phyloP scores from a whole-genome alignment of 2,888 invertebrate genomes.

The Tetanocera ferruginea region DNA sequence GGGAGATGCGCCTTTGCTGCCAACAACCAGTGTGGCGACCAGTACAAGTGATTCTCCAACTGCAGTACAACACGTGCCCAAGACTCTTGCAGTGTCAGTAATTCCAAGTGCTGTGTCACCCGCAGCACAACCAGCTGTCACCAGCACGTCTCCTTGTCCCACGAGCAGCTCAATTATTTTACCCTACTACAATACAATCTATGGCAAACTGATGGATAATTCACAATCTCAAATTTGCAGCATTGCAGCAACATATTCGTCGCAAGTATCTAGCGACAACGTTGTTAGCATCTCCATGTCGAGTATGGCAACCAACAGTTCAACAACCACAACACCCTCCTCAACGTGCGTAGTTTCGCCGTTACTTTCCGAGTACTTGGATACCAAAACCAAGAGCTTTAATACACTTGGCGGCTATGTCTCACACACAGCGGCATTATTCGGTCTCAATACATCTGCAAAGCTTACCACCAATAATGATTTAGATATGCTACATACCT shows the following conservation, averaged over 20 bases:
- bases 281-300: constrained; percentile 5
- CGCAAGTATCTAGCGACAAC: constrained; percentile 46
- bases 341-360: constrained; percentile 46
- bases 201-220: constrained; percentile 72
- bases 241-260: constrained; percentile 15
- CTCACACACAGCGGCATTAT: constrained; percentile 52
- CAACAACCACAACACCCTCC: constrained; percentile 35
- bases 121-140: background rate
- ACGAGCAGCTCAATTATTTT: constrained; percentile 52
- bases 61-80: constrained; percentile 49
- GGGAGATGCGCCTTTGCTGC: background rate
- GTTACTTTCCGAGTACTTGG: constrained; percentile 64
- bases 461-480: constrained; percentile 24
- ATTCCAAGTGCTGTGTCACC: constrained; percentile 50
- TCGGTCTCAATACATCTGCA: constrained; percentile 48
- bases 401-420: constrained; percentile 56
- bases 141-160: constrained; percentile 29
- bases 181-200: constrained; percentile 68
- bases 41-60: constrained; percentile 48
- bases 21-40: constrained; percentile 49
- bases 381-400: constrained; percentile 61
- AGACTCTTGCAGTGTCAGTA: constrained; percentile 50
- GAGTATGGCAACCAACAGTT: background rate
- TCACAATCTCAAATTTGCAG: constrained; percentile 14
- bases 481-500: constrained; percentile 34